Evolutionary conservation across 2,888 invertebrate species (phyloP).

Genomic region (Molorchus minor): DNA sequence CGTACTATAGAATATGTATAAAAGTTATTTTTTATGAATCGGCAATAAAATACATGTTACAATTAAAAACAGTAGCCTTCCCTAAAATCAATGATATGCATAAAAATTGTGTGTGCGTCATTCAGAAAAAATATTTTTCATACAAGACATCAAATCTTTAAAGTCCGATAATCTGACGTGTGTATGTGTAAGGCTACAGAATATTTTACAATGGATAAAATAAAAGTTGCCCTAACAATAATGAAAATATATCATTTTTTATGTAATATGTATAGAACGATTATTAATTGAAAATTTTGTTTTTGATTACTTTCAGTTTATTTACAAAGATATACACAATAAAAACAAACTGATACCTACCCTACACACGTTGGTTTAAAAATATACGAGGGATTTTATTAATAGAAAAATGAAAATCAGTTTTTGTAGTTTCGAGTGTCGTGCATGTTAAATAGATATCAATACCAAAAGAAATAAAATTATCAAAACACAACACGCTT

Average conservation of each 20-base stretch:
- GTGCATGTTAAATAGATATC: conserved; percentile 32
- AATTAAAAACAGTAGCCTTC: conserved; percentile 42
- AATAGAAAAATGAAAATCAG: no score
- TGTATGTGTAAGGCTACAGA: no score
- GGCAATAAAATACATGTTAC: conserved; percentile 47
- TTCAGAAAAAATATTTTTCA: conserved; percentile 35
- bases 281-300: no score
- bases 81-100: conserved; percentile 35
- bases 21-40: conserved; percentile 48
- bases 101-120: conserved; percentile 34
- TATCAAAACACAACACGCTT: conserved; percentile 40
- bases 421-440: conserved; percentile 22
- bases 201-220: no score
- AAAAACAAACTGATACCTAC: no score
- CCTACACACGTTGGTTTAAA: no score
- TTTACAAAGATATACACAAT: no score
- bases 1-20: conserved; percentile 39
- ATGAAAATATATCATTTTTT: no score
- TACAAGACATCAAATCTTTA: conserved; percentile 35
- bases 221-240: no score
- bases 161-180: conserved; percentile 41
- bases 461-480: conserved; percentile 35
- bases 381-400: no score
- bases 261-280: no score
- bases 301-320: no score